Evolutionary conservation across 2,888 invertebrate genomes (phyloP).

Genomic region (Smittia aterrima): DNA sequence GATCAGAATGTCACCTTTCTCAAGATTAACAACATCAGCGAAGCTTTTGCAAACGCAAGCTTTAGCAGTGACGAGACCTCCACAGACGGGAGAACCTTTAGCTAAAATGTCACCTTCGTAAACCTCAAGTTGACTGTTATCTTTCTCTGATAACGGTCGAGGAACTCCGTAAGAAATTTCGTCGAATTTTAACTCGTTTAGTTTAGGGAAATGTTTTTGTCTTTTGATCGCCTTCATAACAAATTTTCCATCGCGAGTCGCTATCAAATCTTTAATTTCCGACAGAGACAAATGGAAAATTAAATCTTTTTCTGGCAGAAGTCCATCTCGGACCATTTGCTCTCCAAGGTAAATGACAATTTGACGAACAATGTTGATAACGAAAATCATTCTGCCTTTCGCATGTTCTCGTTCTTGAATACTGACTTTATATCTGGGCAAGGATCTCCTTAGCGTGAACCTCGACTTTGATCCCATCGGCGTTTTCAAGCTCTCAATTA

Average conservation of each 20-base stretch:
- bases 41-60: conserved; percentile 71
- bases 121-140: neutral
- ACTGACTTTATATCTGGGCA: conserved; percentile 61
- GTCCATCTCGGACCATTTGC: conserved; percentile 61
- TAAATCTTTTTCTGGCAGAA: conserved; percentile 63
- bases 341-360: conserved; percentile 60
- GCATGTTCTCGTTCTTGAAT: conserved; percentile 67
- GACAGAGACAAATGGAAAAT: conserved; percentile 66
- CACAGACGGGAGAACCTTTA: conserved; percentile 63
- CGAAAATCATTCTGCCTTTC: conserved; percentile 60
- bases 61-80: conserved; percentile 64
- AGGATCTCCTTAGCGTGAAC: conserved; percentile 58
- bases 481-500: conserved; percentile 56
- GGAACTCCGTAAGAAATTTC: conserved; percentile 60
- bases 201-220: conserved; percentile 59
- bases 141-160: conserved; percentile 45
- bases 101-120: conserved; percentile 26
- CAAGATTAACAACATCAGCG: conserved; percentile 60
- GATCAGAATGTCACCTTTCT: conserved; percentile 70
- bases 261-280: conserved; percentile 63
- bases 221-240: conserved; percentile 69
- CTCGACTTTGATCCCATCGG: conserved; percentile 53
- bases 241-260: conserved; percentile 57
- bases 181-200: conserved; percentile 63
- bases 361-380: conserved; percentile 60